phyloP scores from a whole-genome alignment of 2,888 invertebrate genomes.

The Oeneis ivallda region DNA sequence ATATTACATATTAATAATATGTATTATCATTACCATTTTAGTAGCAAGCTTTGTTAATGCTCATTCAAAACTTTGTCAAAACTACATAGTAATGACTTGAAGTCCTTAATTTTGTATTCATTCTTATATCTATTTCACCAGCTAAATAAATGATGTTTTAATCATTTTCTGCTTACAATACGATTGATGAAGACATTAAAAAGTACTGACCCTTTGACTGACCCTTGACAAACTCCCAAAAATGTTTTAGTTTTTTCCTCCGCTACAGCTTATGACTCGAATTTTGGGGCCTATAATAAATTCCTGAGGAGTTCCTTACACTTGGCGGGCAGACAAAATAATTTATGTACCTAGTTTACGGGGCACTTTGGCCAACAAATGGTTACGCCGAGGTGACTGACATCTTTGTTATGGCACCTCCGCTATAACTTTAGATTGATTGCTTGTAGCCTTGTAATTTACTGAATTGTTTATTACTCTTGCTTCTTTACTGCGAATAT shows the following conservation, averaged over 20 bases:
- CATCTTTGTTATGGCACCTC: slow-evolving; percentile 66
- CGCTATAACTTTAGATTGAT: slow-evolving; percentile 37
- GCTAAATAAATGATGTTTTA: no score
- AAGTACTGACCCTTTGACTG: neutral
- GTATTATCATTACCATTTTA: neutral
- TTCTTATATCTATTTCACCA: no score
- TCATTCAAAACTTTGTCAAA: no score
- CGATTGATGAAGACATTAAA: no score
- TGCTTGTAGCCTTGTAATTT: slow-evolving; percentile 18
- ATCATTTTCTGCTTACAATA: no score
- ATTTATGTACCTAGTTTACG: slow-evolving; percentile 80
- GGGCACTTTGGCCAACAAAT: slow-evolving; percentile 73
- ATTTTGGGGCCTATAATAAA: slow-evolving; percentile 65
- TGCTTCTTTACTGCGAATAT: neutral
- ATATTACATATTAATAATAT: no score
- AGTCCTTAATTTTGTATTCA: no score
- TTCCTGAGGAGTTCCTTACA: slow-evolving; percentile 76
- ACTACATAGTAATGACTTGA: no score
- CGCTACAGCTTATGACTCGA: slow-evolving; percentile 42
- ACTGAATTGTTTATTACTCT: slow-evolving; percentile 16
- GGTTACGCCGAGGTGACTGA: slow-evolving; percentile 72
- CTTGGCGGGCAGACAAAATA: slow-evolving; percentile 78
- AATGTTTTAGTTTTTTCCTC: neutral
- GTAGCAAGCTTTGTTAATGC: no score
- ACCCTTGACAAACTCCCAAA: neutral